These are phyloP conservation scores for Lithobates pipiens DNA, from an alignment of 2,797 vertebrate species.

Conservation along the genomic window DNA sequence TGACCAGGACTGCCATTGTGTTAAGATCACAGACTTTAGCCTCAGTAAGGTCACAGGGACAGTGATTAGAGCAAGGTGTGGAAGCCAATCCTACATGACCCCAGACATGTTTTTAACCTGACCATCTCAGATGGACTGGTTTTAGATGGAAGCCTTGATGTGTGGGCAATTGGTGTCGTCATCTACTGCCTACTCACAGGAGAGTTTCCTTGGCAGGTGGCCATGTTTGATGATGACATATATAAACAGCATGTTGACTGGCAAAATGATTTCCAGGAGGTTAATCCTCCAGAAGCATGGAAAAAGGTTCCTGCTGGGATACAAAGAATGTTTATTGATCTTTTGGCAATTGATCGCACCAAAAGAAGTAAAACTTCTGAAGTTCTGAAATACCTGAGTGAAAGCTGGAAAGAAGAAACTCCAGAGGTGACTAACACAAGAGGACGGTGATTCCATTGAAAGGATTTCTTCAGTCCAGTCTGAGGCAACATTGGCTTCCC, in stretches of 20 bases:
- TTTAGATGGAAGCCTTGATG: neutral
- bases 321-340: neutral
- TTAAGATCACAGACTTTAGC: too few species aligned
- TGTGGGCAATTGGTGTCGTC: neutral
- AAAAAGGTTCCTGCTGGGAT: neutral
- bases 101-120: neutral
- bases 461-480: neutral
- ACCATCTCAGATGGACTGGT: neutral
- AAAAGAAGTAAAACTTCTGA: neutral
- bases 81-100: neutral
- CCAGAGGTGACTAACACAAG: neutral
- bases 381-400: neutral
- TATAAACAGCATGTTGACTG: neutral
- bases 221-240: accelerated
- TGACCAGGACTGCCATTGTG: neutral
- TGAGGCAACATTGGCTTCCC: neutral
- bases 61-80: neutral
- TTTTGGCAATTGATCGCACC: neutral
- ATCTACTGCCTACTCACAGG: neutral
- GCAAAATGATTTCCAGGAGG: neutral
- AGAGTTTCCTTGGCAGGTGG: neutral
- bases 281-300: neutral
- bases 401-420: neutral
- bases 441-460: neutral
- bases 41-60: too few species aligned